Evolutionary conservation across 2,888 invertebrate genomes (phyloP).

Genomic region (Agrotis clavis): DNA sequence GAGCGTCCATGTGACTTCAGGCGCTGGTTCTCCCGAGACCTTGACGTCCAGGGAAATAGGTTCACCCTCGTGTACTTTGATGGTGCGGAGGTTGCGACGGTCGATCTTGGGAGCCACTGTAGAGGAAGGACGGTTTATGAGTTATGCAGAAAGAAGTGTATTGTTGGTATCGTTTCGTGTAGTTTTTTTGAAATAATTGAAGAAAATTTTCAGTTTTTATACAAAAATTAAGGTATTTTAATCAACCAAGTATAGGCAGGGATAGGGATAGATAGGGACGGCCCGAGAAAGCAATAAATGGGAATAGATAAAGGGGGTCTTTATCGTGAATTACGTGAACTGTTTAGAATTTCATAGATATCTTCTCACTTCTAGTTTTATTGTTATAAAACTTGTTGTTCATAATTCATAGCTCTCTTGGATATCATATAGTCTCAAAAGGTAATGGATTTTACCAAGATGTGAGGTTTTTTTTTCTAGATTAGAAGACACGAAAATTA

Average conservation of each 20-base stretch:
- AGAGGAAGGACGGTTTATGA: neutral
- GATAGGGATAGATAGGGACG: neutral
- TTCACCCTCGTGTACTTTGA: conserved; percentile 98
- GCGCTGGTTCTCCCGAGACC: conserved; percentile 97
- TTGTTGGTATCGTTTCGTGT: neutral
- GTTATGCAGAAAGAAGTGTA: neutral
- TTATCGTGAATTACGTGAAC: too few relatives aligned
- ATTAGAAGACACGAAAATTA: too few relatives aligned
- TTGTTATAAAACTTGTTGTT: too few relatives aligned
- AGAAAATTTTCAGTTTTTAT: neutral
- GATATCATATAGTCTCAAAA: too few relatives aligned
- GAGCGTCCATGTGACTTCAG: conserved; percentile 96
- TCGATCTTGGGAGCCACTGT: conserved; percentile 99
- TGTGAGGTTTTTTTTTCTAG: too few relatives aligned
- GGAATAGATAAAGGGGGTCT: too few relatives aligned
- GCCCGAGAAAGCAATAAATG: too few relatives aligned
- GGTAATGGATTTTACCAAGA: too few relatives aligned
- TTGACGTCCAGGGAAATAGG: conserved; percentile 97
- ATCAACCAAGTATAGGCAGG: neutral
- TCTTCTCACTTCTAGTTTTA: too few relatives aligned
- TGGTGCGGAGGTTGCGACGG: conserved; percentile 95
- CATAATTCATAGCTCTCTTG: too few relatives aligned
- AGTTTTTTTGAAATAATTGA: too few relatives aligned
- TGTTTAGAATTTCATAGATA: too few relatives aligned
- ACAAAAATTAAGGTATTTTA: neutral